Evolutionary conservation across 2,888 invertebrate species (phyloP), one percentile per base, ranked within the genome.

Genomic region (Athetis lepigone): DNA sequence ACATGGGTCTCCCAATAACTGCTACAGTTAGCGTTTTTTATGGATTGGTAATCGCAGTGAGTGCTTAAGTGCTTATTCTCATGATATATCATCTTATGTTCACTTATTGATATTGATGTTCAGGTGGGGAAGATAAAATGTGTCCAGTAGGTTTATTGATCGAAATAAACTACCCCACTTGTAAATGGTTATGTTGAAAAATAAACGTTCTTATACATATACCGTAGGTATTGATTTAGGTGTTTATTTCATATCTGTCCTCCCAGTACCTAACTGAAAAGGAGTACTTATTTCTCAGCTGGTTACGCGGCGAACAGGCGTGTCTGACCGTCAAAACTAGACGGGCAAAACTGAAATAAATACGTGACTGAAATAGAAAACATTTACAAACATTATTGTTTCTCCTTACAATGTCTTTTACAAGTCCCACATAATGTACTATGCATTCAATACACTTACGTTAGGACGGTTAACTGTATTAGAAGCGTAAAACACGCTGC

Each of bases 381-480:
- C 21, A 19, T 11, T 8, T 57, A 8, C 7, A 54, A 43, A 3
- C n/a, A 19, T 19, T n/a, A 43, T 36, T 42, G 19, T 45, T 36
- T 9, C 2, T 8, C 4, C 43, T 27, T 57, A 27, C 43, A 37
- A 61, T 29, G 8, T 4, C 6, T 46, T 16, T 27, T 16, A 42
- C 45, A 61, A 40, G 50, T 68, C 46, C 40, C 33, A 49, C 29
- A 55, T 45, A 59, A 61, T 64, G 21, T 70, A 47, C 39, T 75
- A 39, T 75, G 70, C 47, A 65, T 59, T 59, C 57, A 70, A 65
- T 76, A 62, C 51, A 70, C 72, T 62, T 60, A 55, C 16, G 47
- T 33, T 29, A 36, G 46, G 19, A 55, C 39, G 29, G 29, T 42
- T 54, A 71, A 76, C 67, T 75, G 60, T 76, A 76, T 76, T 63